Evolutionary conservation across 1,140 invertebrate genomes (phyloP), one percentile per base, ranked within the genome.

Genomic region (Phthorimaea operculella): DNA sequence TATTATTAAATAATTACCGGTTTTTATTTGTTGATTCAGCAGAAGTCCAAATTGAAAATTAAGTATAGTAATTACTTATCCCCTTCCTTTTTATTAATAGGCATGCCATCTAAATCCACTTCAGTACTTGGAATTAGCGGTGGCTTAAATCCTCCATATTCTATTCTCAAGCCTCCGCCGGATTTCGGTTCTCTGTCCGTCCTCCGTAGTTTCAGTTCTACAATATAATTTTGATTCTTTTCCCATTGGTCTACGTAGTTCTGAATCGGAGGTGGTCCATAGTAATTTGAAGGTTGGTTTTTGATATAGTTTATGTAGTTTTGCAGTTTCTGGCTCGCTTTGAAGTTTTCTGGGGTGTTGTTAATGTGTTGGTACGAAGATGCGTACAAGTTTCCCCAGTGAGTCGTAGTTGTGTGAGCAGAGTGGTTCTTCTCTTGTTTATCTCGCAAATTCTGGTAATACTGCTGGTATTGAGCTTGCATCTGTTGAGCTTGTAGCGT

Each of bases 91-190:
- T 86, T 87, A 28, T 78, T 70, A 14, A 91, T 72, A 0, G 89
- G 89, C 51, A 87, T 78, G 8, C 90, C 90, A 60, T 90, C 79
- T 60, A 94, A 90, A 64, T 93, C 92, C 18, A 94, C 92, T 70
- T 93, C 91, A n/a, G 92, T 87, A 0, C 93, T 94, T 1, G 93
- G 93, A 52, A 92, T 88, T 64, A 94, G 75, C 0, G 92, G 92
- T 9, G 93, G 92, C 64, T 92, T 93, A 58, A 94, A 94, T 0
- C 92, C 92, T 1, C 92, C 93, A 66, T 94, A 94, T 59, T 94
- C 93, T 65, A 94, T 88, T 59, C 90, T 90, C 0, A 92, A 85
- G 21, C 2, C 21, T 58, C 90, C 91, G 0, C 59, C 64, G 11
- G 76, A 52, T 59, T 88, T 88, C 1, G 88, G 89, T 52, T 79